Evolutionary conservation across 2,113 vertebrate genomes (phyloP), one percentile per base, ranked within the genome.

Genomic region (Sturnira hondurensis): DNA sequence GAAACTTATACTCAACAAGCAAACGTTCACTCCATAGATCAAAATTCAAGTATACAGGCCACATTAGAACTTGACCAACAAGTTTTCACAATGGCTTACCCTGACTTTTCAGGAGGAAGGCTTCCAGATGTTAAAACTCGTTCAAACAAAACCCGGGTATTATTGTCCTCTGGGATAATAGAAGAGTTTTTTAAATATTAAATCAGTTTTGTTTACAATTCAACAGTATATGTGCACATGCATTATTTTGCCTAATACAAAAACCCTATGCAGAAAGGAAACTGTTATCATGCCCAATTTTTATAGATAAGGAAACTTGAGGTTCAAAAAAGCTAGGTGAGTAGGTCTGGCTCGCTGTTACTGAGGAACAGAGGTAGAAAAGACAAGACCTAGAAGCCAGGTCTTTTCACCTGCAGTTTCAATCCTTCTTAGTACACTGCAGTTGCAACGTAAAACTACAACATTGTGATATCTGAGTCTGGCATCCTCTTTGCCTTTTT

Each of bases 61-160:
- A 7, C 63, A 81, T 73, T 22, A 38, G 67, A 77, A 67, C 36
- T 47, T 9, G 11, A 89, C 43, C 52, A 50, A 65, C 16, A 63
- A 52, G 33, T 65, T 76, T 81, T 52, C 80, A 45, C 19, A 89
- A 71, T 47, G 97, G 96, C 98, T 1, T 99, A 99, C 99, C 99
- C 99, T 68, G 99, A 99, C 97, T 99, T 99, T 97, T 99, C 99
- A 95, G 99, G 99, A 89, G 99, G 99, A 97, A 99, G 98, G 97
- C 99, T 99, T 98, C 99, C 99, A 94, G 99, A 99, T 89, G 99
- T 99, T 98, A 99, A 99, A 97, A 99, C 99, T 52, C 99, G 99
- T 98, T 99, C 99, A 99, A 99, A 99, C 97, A 99, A 98, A 98
- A 99, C 99, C 98, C 99, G 99, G 36, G 99, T 99, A 98, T 99